These are phyloP conservation scores for Pseudochirops cupreus DNA, from an alignment of 2,797 vertebrate genomes.

Conservation along the genomic window DNA sequence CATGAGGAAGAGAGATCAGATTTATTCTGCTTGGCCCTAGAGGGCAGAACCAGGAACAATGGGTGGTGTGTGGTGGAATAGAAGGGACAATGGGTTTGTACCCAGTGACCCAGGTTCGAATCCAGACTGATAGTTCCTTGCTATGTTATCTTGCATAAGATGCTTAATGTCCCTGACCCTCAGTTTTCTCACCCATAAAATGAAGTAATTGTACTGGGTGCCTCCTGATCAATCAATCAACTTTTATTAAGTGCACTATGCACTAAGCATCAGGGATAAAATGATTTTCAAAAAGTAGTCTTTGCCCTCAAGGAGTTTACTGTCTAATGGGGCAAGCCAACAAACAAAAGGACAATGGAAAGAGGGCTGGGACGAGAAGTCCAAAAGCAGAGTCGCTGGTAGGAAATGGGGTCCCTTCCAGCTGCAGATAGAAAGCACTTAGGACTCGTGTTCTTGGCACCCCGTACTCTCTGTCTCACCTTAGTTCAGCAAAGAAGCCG, in stretches of 20 bases:
- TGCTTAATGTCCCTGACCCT: background rate
- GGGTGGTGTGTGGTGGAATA: background rate
- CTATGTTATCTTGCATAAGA: background rate
- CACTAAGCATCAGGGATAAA: background rate
- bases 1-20: background rate
- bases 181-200: background rate
- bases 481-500: too few relatives aligned
- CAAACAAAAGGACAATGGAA: background rate
- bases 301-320: background rate
- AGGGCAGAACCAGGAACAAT: background rate
- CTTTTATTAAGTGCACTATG: background rate
- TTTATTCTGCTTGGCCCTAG: background rate
- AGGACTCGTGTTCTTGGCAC: too few relatives aligned
- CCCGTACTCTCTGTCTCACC: too few relatives aligned
- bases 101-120: background rate
- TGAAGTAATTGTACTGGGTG: background rate
- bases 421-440: too few relatives aligned
- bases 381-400: too few relatives aligned
- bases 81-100: background rate
- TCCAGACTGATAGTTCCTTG: background rate
- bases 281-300: background rate
- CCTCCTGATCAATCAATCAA: background rate
- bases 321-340: background rate
- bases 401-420: too few relatives aligned
- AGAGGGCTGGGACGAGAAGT: too few relatives aligned